A percentile compares a stretch with the other conserved stretches of the same genome.
Conservation (phyloP, 2,888 invertebrate genomes). For the Hedya salicella region DNA sequence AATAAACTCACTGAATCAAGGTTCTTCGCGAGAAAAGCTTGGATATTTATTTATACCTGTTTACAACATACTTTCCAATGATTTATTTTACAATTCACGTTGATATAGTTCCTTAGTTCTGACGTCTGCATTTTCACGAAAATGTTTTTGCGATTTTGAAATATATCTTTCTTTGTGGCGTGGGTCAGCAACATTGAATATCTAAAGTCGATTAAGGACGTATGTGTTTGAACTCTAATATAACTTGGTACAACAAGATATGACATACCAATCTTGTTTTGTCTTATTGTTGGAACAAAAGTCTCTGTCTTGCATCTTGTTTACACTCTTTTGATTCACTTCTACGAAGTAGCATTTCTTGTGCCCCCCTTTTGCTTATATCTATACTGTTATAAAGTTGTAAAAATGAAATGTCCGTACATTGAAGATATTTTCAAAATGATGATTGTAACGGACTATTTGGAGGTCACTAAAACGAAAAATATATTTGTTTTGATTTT, state of each 20-base stretch:
- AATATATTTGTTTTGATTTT: too few species aligned
- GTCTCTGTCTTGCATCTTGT: too few species aligned
- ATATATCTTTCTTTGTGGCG: not conserved
- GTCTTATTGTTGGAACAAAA: not conserved
- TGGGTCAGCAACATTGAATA: not conserved
- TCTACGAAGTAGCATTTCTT: too few species aligned
- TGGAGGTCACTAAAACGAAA: too few species aligned
- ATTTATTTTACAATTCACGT: constrained; percentile 9
- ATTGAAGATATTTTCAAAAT: too few species aligned
- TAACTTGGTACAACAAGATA: not conserved
- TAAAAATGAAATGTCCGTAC: too few species aligned
- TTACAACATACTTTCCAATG: constrained; percentile 24
- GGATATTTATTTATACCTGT: constrained; percentile 21
- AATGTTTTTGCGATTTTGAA: not conserved
- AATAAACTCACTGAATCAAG: constrained; percentile 40
- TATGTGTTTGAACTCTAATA: not conserved
- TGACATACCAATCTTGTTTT: not conserved
- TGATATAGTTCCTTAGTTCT: not conserved
- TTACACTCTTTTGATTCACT: too few species aligned
- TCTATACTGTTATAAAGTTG: too few species aligned
- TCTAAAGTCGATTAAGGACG: not conserved
- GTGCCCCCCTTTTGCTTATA: too few species aligned
- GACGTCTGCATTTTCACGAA: not conserved
- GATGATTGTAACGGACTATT: too few species aligned
- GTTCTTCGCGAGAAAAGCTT: constrained; percentile 35